Base-by-base conservation (phyloP, 2,888 invertebrate species). In the Athalia rosae region DNA sequence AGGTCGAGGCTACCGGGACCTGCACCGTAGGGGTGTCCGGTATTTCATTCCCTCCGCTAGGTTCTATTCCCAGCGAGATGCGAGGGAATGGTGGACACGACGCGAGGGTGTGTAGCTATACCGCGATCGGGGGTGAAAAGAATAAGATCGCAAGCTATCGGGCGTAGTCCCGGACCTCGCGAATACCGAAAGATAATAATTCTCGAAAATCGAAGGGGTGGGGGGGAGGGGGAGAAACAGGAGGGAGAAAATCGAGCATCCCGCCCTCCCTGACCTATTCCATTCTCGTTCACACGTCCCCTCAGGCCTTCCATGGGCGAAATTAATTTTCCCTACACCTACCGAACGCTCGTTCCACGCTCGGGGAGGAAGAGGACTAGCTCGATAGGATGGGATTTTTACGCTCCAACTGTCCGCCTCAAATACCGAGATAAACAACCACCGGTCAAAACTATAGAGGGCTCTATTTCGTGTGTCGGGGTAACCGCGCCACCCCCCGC, bases 351-450 rank as follows among this genome's bases (percentile, higher is more conserved):
- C 8, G 53, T 53, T n/a, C 53, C 9, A 8, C n/a, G 3, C n/a
- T 8, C 11, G n/a, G 53, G n/a, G 53, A 53, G 53, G n/a, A 8
- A 4, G 50, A 11, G 67, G 11, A 48, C 50, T 53, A 45, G 13
- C 28, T 28, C 28, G 28, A 28, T 28, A 45, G 43, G 67, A 67
- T 48, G 28, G 53, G 48, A 67, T 9, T 67, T 67, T 53, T 67
- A 67, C 67, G 53, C 53, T 53, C 67, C 11, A 53, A 28, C 67
- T 67, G 67, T 67, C 67, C 67, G 67, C 67, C 50, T 67, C 50
- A 53, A 28, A 15, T 28, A 28, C 53, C 6, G 28, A 53, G 67
- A 67, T 67, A 67, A 67, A 67, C 67, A 67, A 53, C 67, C 50
- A 67, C 48, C 67, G 67, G 53, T 67, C 67, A 67, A 67, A 67